These are phyloP conservation scores for Tiphia femorata DNA, from an alignment of 2,888 invertebrate genomes.

Conservation along the genomic window DNA sequence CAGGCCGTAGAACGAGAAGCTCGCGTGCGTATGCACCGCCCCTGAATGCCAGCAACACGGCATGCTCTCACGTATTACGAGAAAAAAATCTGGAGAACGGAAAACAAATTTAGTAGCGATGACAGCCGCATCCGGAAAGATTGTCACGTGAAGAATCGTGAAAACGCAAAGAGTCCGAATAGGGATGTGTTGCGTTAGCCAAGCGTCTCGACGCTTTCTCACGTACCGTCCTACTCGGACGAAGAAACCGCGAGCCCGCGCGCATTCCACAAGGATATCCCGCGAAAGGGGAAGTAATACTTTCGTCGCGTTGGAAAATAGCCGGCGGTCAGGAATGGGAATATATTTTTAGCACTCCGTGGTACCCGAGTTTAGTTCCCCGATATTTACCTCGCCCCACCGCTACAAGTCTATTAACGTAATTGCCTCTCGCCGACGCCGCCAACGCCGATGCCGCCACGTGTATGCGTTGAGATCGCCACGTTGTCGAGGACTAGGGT, in stretches of 20 bases:
- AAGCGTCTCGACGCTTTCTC: constrained; percentile 8
- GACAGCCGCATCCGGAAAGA: neutral
- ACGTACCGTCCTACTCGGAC: neutral
- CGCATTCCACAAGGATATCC: constrained; percentile 24
- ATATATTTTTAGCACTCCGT: constrained; percentile 36
- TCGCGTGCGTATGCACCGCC: constrained; percentile 10
- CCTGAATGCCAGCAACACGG: neutral
- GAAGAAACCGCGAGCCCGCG: constrained; percentile 10
- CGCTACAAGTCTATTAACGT: constrained; percentile 22
- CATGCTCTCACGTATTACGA: neutral
- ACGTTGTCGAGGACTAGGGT: neutral
- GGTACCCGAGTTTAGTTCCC: constrained; percentile 14
- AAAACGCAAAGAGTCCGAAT: neutral
- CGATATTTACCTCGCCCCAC: constrained; percentile 18
- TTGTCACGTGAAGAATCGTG: neutral
- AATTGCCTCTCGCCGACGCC: too few species aligned
- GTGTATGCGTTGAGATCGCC: too few species aligned
- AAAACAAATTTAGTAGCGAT: neutral
- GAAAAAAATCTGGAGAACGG: neutral
- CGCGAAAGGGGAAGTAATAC: constrained; percentile 24
- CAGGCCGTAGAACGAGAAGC: neutral
- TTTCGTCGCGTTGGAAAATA: constrained; percentile 27
- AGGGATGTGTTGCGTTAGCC: neutral
- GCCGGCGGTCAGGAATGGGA: constrained; percentile 27
- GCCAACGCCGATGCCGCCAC: too few species aligned